phyloP scores from a whole-genome alignment of 2,113 vertebrate species.

The Triplophysa dalaica region DNA sequence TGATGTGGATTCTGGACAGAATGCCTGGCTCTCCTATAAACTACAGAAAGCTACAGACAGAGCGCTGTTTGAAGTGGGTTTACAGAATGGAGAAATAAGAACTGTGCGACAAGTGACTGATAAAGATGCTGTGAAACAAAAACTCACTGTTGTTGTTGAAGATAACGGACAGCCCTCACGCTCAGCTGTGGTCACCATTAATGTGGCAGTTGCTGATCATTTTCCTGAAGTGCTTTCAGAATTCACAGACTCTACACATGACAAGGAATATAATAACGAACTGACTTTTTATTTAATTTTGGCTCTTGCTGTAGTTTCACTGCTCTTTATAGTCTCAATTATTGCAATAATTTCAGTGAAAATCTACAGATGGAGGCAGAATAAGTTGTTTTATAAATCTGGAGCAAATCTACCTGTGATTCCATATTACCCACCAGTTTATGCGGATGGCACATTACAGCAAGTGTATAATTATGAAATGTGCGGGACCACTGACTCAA shows the following conservation, averaged over 20 bases:
- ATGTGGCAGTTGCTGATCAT: conserved; percentile 66
- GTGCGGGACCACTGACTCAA: conserved; percentile 53
- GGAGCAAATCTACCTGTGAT: conserved; percentile 54
- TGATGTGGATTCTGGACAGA: too few species aligned
- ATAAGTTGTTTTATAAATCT: conserved; percentile 45
- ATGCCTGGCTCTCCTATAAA: conserved; percentile 58
- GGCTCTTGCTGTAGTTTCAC: conserved; percentile 48
- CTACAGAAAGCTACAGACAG: conserved; percentile 56
- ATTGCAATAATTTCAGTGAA: conserved; percentile 53
- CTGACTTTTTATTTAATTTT: conserved; percentile 56
- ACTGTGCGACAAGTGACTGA: conserved; percentile 56
- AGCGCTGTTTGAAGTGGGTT: conserved; percentile 57
- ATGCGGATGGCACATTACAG: conserved; percentile 49
- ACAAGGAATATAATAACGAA: conserved; percentile 46
- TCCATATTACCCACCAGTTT: conserved; percentile 56
- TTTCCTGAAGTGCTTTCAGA: conserved; percentile 73
- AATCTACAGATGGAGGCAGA: conserved; percentile 56
- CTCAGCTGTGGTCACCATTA: conserved; percentile 56
- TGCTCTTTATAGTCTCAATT: conserved; percentile 50
- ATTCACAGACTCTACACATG: conserved; percentile 54
- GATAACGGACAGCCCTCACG: conserved; percentile 55
- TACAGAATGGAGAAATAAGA: conserved; percentile 61
- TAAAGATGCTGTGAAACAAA: conserved; percentile 57
- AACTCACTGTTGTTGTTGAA: conserved; percentile 57
- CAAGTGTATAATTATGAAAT: conserved; percentile 55